phyloP scores from a whole-genome alignment of 2,888 invertebrate genomes.

The Acanthosepion esculentum region DNA sequence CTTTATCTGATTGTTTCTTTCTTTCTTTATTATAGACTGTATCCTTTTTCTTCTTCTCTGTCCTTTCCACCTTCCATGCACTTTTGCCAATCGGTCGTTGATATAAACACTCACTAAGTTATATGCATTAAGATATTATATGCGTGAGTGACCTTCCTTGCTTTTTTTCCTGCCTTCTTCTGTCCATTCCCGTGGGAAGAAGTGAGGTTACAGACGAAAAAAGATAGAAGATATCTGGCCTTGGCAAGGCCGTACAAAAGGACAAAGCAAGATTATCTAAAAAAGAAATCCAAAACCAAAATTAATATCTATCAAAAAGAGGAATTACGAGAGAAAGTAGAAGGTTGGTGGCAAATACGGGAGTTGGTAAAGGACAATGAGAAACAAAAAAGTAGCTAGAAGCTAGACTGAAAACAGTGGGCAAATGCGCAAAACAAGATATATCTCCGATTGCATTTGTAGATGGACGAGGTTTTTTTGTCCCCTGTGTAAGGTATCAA shows the following conservation, averaged over 20 bases:
- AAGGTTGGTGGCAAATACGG: neutral
- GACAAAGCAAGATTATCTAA: neutral
- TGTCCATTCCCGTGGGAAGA: neutral
- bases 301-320: conserved; percentile 4
- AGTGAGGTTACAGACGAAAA: neutral
- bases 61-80: neutral
- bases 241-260: neutral
- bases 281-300: neutral
- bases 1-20: neutral
- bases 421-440: neutral
- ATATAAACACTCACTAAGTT: neutral
- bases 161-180: neutral
- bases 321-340: neutral
- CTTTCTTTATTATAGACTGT: neutral
- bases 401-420: neutral
- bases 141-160: neutral
- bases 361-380: neutral
- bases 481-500: neutral
- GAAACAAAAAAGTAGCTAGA: neutral
- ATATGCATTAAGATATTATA: conserved; percentile 8
- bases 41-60: neutral
- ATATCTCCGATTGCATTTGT: neutral
- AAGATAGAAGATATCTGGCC: neutral
- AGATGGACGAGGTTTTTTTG: neutral
- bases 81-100: neutral